Percentiles rank a stretch among this genome's conserved stretches.
phyloP scores from a whole-genome alignment of 1,140 invertebrate species.

The Stenopsyche tienmushanensis region DNA sequence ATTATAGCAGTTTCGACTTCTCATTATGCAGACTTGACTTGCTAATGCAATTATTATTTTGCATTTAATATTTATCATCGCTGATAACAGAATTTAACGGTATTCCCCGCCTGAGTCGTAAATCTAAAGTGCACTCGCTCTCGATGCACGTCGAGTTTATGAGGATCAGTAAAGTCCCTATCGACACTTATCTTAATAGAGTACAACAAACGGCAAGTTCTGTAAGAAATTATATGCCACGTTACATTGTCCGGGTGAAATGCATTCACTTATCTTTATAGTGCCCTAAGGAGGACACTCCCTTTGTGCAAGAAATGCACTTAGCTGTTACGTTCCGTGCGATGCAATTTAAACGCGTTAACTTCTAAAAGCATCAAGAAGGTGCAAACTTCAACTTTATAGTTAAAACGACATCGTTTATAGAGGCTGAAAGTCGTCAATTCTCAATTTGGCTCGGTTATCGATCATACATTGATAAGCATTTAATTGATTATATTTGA shows the following conservation, averaged over 20 bases:
- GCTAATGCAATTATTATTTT: neutral
- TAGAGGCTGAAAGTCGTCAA: too few relatives aligned
- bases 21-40: too few relatives aligned
- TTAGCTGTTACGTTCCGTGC: neutral
- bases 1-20: too few relatives aligned
- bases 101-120: too few relatives aligned
- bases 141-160: neutral
- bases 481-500: neutral
- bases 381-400: neutral
- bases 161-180: neutral
- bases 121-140: neutral
- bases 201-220: neutral
- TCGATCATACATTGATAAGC: neutral
- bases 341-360: neutral
- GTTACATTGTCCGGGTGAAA: neutral
- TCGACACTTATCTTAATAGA: slow-evolving; percentile 7
- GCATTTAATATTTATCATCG: neutral
- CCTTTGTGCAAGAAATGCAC: neutral
- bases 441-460: too few relatives aligned
- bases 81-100: neutral
- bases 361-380: too few relatives aligned
- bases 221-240: neutral
- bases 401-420: too few relatives aligned
- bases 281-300: slow-evolving; percentile 1
- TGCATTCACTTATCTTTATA: neutral